Evolutionary conservation across 2,888 invertebrate genomes (phyloP).

Genomic region (Chesias legatella): DNA sequence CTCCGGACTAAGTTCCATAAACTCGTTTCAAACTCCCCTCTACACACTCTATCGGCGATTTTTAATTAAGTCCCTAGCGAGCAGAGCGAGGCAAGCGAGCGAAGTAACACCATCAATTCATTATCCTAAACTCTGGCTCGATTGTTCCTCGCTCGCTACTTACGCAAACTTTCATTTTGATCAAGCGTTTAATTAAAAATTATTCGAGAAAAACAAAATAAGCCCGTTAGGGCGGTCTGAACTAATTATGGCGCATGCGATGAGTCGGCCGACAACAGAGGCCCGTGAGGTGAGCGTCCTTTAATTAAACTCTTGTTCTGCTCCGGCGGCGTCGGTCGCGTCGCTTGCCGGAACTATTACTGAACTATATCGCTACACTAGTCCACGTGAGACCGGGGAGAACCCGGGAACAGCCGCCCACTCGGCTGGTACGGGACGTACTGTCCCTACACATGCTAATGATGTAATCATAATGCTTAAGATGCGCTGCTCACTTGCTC

Average conservation of each 20-base stretch:
- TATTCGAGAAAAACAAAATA: slow-evolving; percentile 81
- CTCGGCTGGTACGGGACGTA: too few species aligned
- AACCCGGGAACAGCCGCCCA: slow-evolving; percentile 48
- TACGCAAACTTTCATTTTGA: slow-evolving; percentile 81
- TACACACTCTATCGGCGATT: slow-evolving; percentile 80
- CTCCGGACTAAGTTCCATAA: slow-evolving; percentile 73
- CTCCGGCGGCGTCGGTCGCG: slow-evolving; percentile 61
- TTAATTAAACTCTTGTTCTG: slow-evolving; percentile 74
- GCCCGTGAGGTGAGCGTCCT: slow-evolving; percentile 72
- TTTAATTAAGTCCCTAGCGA: slow-evolving; percentile 79
- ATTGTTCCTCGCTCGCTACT: slow-evolving; percentile 80
- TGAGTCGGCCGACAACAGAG: slow-evolving; percentile 66
- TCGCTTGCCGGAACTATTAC: slow-evolving; percentile 68
- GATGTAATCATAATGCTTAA: too few species aligned
- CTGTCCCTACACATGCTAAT: too few species aligned
- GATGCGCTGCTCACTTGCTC: too few species aligned
- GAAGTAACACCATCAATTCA: slow-evolving; percentile 80
- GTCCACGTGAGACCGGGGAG: slow-evolving; percentile 42
- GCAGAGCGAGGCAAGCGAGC: slow-evolving; percentile 68
- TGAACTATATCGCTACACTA: slow-evolving; percentile 12
- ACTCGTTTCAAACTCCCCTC: slow-evolving; percentile 76
- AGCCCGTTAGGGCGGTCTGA: slow-evolving; percentile 78
- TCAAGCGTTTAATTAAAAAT: slow-evolving; percentile 81
- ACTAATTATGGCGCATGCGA: slow-evolving; percentile 79
- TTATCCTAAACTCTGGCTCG: slow-evolving; percentile 80